Conservation (phyloP, 2,113 vertebrate genomes). For the Myotis yumanensis region DNA sequence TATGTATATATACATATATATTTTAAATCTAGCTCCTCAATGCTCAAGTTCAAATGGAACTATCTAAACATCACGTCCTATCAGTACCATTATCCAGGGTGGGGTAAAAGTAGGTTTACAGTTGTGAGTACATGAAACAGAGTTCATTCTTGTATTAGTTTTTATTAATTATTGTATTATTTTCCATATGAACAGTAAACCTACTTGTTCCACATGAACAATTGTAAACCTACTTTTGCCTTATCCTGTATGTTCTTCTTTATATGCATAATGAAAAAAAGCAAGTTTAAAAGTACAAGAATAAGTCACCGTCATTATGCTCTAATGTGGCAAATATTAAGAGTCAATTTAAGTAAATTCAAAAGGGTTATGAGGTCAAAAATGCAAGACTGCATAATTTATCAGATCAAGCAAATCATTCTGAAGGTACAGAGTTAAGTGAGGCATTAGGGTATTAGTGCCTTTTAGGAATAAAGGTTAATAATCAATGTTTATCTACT, state of each 20-base stretch:
- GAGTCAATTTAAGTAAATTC: constrained; percentile 80
- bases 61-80: constrained; percentile 61
- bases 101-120: neutral
- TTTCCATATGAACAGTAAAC: neutral
- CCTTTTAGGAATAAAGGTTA: constrained; percentile 81
- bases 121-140: neutral
- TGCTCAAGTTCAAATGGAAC: constrained; percentile 62
- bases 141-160: neutral
- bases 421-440: constrained; percentile 79
- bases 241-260: constrained; percentile 53
- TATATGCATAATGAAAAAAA: constrained; percentile 69
- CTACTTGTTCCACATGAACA: neutral
- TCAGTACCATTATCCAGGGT: constrained; percentile 66
- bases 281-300: constrained; percentile 59
- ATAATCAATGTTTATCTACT: constrained; percentile 80
- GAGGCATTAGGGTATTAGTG: constrained; percentile 76
- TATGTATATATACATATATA: too few species aligned
- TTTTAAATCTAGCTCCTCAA: constrained; percentile 13
- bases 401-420: constrained; percentile 82
- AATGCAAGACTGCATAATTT: constrained; percentile 85
- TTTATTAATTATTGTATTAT: neutral
- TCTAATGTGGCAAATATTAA: constrained; percentile 76
- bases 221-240: neutral
- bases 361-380: constrained; percentile 79
- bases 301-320: constrained; percentile 57